Evolutionary conservation across 2,113 vertebrate genomes (phyloP).

Genomic region (Crotalus tigris): DNA sequence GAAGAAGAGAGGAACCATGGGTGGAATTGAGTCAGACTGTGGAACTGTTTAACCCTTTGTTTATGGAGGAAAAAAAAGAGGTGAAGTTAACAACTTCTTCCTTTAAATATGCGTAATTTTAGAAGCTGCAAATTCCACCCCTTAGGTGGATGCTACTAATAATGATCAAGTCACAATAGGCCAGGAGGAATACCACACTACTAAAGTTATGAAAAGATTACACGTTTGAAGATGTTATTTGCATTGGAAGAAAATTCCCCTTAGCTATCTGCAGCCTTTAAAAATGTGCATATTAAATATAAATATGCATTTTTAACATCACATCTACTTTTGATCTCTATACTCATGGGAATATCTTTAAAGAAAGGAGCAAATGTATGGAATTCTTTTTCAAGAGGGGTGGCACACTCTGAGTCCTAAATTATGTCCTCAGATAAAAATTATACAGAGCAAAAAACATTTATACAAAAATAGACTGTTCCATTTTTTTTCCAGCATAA

Average conservation of each 20-base stretch:
- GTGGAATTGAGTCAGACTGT: not conserved
- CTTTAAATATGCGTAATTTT: not conserved
- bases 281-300: not conserved
- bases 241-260: not conserved
- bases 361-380: not conserved
- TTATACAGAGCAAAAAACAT: not conserved
- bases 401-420: not conserved
- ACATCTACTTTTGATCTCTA: not conserved
- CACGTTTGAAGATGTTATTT: not conserved
- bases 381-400: not conserved
- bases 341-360: not conserved
- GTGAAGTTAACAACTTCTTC: not conserved
- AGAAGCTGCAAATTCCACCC: not conserved
- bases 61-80: not conserved
- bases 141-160: not conserved
- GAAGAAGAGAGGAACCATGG: not conserved
- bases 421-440: not conserved
- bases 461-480: not conserved
- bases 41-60: not conserved
- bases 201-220: not conserved
- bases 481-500: not conserved
- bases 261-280: not conserved
- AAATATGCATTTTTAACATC: conserved; percentile 2
- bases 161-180: not conserved
- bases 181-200: not conserved